phyloP scores from a whole-genome alignment of 1,140 invertebrate genomes.

The Goniozus legneri region DNA sequence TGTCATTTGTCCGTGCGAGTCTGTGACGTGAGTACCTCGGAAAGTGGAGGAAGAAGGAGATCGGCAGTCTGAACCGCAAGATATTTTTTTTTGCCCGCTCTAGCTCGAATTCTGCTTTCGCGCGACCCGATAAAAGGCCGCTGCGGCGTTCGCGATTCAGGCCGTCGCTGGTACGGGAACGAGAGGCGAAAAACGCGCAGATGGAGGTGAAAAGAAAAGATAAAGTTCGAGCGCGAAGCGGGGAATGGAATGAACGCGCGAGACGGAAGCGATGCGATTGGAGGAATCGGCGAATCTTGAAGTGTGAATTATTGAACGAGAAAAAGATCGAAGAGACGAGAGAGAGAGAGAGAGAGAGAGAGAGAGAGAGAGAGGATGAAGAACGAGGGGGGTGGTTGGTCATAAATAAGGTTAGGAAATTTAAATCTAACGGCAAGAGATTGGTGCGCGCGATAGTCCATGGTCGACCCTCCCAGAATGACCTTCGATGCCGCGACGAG shows the following conservation, averaged over 20 bases:
- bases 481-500: too few species aligned
- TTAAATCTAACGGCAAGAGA: slow-evolving; percentile 20
- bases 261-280: not conserved
- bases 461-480: slow-evolving; percentile 15
- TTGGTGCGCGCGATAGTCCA: not conserved
- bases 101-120: too few species aligned
- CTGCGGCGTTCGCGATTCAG: too few species aligned
- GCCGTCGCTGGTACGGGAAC: too few species aligned
- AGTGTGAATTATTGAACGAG: too few species aligned
- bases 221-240: not conserved
- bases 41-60: too few species aligned
- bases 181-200: not conserved
- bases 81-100: too few species aligned
- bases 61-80: too few species aligned
- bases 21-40: too few species aligned
- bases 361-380: not conserved
- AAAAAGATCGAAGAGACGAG: not conserved
- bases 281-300: too few species aligned
- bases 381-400: slow-evolving; percentile 2
- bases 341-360: not conserved
- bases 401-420: slow-evolving; percentile 20
- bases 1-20: too few species aligned
- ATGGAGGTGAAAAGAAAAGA: not conserved
- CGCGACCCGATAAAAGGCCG: too few species aligned
- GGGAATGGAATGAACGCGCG: not conserved